These are phyloP conservation scores for Drosophila busckii DNA, from an alignment of 1,140 invertebrate species.

Conservation along the genomic window DNA sequence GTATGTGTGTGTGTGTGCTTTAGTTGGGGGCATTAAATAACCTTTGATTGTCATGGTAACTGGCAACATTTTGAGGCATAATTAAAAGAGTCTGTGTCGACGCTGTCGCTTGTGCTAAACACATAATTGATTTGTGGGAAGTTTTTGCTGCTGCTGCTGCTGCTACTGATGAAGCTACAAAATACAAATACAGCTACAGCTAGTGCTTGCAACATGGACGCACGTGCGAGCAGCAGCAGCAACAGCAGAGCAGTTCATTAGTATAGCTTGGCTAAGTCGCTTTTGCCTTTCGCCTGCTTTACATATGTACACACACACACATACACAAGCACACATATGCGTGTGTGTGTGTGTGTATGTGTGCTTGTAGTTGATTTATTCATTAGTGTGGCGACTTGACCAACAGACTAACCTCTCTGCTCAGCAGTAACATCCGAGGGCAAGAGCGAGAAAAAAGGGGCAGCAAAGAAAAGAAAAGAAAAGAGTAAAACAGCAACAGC, in stretches of 20 bases:
- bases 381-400: slow-evolving; percentile 52
- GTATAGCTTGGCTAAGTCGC: slow-evolving; percentile 22
- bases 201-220: too few relatives aligned
- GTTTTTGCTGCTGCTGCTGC: slow-evolving; percentile 13
- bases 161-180: slow-evolving; percentile 1
- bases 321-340: too few relatives aligned
- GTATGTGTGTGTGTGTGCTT: slow-evolving; percentile 37
- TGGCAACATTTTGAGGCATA: slow-evolving; percentile 52
- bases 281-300: slow-evolving; percentile 24
- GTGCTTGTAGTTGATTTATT: slow-evolving; percentile 56
- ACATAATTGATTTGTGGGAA: slow-evolving; percentile 62
- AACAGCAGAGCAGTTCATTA: slow-evolving; percentile 43
- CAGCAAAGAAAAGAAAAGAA: too few relatives aligned
- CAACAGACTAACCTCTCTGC: slow-evolving; percentile 13
- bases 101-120: slow-evolving; percentile 6
- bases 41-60: slow-evolving; percentile 63
- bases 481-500: too few relatives aligned
- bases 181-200: too few relatives aligned
- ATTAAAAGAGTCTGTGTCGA: slow-evolving; percentile 28
- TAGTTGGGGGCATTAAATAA: slow-evolving; percentile 61
- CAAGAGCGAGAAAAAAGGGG: too few relatives aligned
- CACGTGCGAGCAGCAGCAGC: slow-evolving; percentile 55
- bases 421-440: too few relatives aligned
- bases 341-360: too few relatives aligned
- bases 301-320: too few relatives aligned